phyloP scores from a whole-genome alignment of 2,113 vertebrate genomes.

The Clarias batrachus region DNA sequence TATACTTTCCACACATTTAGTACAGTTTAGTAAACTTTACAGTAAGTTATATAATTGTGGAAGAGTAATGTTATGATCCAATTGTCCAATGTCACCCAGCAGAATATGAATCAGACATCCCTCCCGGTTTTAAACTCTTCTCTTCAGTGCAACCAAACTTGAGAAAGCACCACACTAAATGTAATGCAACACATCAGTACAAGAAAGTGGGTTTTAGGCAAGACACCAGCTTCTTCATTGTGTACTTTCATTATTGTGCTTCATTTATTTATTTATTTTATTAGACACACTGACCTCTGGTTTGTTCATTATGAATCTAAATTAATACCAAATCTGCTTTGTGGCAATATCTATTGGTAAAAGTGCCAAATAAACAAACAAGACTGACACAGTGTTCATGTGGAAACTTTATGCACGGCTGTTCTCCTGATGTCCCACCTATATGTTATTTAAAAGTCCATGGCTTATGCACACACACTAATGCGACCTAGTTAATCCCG shows the following conservation, averaged over 20 bases:
- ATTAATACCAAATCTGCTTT: neutral
- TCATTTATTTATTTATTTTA: neutral
- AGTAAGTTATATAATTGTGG: neutral
- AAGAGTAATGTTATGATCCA: neutral
- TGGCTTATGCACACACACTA: neutral
- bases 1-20: neutral
- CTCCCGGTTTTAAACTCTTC: neutral
- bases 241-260: neutral
- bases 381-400: neutral
- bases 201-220: neutral
- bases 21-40: neutral
- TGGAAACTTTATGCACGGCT: neutral
- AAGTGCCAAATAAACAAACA: neutral
- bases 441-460: neutral
- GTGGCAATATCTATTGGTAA: too few species aligned
- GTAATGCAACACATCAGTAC: neutral
- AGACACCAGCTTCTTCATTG: neutral
- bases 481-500: neutral
- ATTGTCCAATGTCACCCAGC: neutral
- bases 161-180: neutral
- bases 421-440: neutral
- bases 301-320: neutral
- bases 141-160: neutral
- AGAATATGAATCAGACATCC: neutral
- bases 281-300: neutral